phyloP scores from a whole-genome alignment of 2,888 invertebrate species.

The Agapostemon virescens region DNA sequence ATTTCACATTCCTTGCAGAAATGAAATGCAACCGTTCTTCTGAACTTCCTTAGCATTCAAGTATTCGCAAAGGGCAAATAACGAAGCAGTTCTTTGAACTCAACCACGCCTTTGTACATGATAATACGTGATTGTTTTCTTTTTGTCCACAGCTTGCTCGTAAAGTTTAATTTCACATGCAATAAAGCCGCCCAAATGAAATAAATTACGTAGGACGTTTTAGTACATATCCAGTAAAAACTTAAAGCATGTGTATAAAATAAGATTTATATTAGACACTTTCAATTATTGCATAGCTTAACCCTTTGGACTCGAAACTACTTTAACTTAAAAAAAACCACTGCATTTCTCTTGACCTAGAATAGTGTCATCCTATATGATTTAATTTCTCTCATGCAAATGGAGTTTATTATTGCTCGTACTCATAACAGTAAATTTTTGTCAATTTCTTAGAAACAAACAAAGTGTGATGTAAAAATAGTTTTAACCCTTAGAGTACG shows the following conservation, averaged over 20 bases:
- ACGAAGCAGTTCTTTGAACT: not conserved
- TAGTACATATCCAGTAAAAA: not conserved
- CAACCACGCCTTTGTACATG: not conserved
- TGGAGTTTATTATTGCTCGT: no score
- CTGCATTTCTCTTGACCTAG: no score
- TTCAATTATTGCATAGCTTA: not conserved
- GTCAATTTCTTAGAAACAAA: no score
- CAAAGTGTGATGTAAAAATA: no score
- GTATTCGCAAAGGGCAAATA: not conserved
- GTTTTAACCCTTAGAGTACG: no score
- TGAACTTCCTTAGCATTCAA: not conserved
- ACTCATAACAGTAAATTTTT: no score
- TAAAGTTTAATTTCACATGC: not conserved
- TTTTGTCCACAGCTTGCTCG: not conserved
- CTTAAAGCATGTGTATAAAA: not conserved
- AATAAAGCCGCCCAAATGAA: not conserved
- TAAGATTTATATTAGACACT: not conserved
- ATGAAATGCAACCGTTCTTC: not conserved
- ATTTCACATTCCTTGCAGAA: not conserved
- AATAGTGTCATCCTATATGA: no score
- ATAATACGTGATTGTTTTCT: conserved; percentile 1
- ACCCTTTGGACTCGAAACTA: no score
- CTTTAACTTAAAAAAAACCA: no score
- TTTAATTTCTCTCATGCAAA: no score
- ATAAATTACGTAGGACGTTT: not conserved